Conservation (phyloP, 2,113 vertebrate genomes). For the Anolis carolinensis region DNA sequence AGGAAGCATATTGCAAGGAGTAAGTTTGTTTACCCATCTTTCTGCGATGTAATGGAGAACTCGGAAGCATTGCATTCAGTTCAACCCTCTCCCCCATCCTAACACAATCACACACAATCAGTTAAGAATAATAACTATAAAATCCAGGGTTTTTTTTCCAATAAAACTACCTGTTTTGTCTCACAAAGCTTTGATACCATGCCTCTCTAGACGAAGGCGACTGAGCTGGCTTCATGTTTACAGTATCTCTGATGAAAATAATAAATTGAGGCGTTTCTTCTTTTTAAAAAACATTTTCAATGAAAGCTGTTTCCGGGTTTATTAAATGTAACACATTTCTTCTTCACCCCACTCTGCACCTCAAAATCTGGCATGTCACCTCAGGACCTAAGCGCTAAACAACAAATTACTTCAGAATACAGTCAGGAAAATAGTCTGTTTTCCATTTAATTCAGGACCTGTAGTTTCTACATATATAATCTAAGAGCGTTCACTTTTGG, state of each 20-base stretch:
- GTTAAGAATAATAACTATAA: not conserved
- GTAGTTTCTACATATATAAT: not conserved
- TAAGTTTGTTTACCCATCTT: conserved; percentile 12
- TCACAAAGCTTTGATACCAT: not conserved
- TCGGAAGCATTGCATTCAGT: conserved; percentile 14
- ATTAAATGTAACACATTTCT: not conserved
- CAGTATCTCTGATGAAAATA: not conserved
- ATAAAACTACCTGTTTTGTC: not conserved
- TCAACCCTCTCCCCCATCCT: not conserved
- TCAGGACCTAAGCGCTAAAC: not conserved
- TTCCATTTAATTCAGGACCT: not conserved
- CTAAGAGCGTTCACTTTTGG: not conserved
- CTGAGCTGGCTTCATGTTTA: not conserved
- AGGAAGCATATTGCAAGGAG: not conserved
- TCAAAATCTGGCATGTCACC: not conserved
- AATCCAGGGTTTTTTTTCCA: not conserved
- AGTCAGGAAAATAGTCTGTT: not conserved
- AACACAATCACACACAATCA: not conserved
- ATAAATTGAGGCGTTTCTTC: not conserved
- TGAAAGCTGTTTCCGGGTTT: not conserved
- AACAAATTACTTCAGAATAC: not conserved
- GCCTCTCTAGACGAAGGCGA: conserved; percentile 20
- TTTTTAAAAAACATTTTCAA: not conserved
- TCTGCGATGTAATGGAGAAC: not conserved
- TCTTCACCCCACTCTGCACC: not conserved